Base-by-base conservation (phyloP, 2,888 invertebrate species). In the Volucella bombylans region DNA sequence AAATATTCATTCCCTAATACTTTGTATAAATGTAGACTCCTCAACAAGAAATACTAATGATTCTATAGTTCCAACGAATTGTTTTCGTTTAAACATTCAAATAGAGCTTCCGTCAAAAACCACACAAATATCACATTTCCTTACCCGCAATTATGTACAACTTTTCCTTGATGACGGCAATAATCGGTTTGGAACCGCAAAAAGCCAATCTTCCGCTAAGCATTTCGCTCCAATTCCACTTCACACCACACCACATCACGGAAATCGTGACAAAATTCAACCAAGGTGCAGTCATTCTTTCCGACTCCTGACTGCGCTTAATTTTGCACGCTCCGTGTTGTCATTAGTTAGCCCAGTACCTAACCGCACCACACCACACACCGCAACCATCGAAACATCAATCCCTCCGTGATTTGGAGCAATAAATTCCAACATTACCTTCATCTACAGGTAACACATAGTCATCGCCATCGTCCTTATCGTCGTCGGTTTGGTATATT, bases 401-500 rank as follows among this genome's bases (percentile, higher is more conserved):
- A 62, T 74, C 61, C 67, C 38, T 41, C 71, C 65, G 74, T 74
- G 83, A 80, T 80, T 83, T 71, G 55, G 43, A 71, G 69, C 59
- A 67, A 76, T 83, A 80, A 83, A 83, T 83, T 83, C 49, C 62
- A 67, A 61, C 50, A 76, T 67, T 69, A 74, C 64, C 73, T 43
- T 71, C 69, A 52, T 41, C 50, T 31, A 31, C 6, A 31, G 0
- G 6, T 31, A 23, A 23, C 18, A 31, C 31, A 31, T 4, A 31
- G 6, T 6, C 31, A 31, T 31, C 31, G 31, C 6, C 31, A 41
- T 52, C 31, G 43, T 43, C 11, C 50, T 14, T 10, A 12, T 69
- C 68, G 15, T 77, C 50, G 41, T 65, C 31, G 54, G 55, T 6
- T 31, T 52, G n/a, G 57, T 31, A 47, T 47, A 10, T 18, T 38